These are phyloP conservation scores for Urocyon cinereoargenteus DNA, from an alignment of 2,797 vertebrate species.

Conservation along the genomic window DNA sequence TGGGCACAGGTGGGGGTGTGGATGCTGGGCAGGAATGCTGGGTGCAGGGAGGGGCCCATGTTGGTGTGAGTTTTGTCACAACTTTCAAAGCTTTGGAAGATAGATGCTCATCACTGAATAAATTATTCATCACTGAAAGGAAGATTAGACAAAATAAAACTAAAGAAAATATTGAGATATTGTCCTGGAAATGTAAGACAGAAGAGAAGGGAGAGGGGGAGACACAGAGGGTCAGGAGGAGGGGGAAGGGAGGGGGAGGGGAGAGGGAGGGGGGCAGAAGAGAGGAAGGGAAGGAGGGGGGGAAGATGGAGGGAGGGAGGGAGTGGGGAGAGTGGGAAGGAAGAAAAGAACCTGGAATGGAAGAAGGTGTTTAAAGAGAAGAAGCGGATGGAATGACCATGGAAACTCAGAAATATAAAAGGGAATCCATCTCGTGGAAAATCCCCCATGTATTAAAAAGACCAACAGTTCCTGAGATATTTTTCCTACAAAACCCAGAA, in stretches of 20 bases:
- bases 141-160: not conserved
- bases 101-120: not conserved
- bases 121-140: not conserved
- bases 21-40: too few species aligned
- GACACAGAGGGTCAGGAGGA: too few species aligned
- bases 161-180: not conserved
- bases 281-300: accelerated
- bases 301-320: accelerated
- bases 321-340: not conserved
- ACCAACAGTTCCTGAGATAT: not conserved
- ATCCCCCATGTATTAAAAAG: not conserved
- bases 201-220: too few species aligned
- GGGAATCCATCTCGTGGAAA: not conserved
- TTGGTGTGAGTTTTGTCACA: too few species aligned
- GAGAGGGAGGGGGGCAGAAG: too few species aligned
- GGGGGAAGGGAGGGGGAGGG: accelerated
- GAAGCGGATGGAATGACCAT: not conserved
- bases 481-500: not conserved
- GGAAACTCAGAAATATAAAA: accelerated
- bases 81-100: not conserved
- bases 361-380: not conserved
- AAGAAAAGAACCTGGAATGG: not conserved
- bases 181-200: not conserved
- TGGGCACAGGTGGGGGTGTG: not conserved
- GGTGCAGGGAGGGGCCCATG: too few species aligned